These are phyloP conservation scores for Pentalonia nigronervosa DNA, from an alignment of 1,140 invertebrate species.

Conservation along the genomic window DNA sequence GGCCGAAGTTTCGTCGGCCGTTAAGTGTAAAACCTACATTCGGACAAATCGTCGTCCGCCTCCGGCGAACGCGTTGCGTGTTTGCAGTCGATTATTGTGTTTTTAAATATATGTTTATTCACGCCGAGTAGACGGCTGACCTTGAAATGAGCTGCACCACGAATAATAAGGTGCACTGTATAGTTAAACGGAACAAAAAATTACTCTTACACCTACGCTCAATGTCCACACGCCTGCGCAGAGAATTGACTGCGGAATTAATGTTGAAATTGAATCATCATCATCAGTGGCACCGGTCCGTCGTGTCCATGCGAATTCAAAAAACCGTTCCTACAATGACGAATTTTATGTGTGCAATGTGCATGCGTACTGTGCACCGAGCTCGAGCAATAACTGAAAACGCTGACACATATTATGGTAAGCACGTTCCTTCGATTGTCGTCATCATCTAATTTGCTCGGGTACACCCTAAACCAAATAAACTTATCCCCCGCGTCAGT, in stretches of 20 bases:
- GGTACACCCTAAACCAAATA: conserved; percentile 4
- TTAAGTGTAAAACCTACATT: conserved; percentile 34
- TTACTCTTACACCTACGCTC: background rate
- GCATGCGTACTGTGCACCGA: background rate
- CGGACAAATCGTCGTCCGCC: background rate
- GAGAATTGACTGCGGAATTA: background rate
- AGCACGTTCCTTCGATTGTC: conserved; percentile 43
- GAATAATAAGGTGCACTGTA: too few relatives aligned
- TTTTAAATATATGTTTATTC: background rate
- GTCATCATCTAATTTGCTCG: background rate
- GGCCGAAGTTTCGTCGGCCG: background rate
- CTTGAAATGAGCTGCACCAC: background rate
- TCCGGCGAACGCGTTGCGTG: background rate
- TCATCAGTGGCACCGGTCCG: background rate
- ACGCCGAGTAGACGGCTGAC: background rate
- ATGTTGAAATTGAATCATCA: background rate
- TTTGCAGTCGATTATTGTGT: conserved; percentile 2
- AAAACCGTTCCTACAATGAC: background rate
- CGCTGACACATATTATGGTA: background rate
- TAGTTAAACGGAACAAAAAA: background rate
- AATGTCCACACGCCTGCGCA: background rate
- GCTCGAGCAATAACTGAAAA: background rate
- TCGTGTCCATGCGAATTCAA: background rate
- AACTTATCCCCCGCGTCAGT: background rate
- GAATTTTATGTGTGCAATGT: background rate